Conservation (phyloP, 2,797 vertebrate species). For the Pteronotus mesoamericanus region DNA sequence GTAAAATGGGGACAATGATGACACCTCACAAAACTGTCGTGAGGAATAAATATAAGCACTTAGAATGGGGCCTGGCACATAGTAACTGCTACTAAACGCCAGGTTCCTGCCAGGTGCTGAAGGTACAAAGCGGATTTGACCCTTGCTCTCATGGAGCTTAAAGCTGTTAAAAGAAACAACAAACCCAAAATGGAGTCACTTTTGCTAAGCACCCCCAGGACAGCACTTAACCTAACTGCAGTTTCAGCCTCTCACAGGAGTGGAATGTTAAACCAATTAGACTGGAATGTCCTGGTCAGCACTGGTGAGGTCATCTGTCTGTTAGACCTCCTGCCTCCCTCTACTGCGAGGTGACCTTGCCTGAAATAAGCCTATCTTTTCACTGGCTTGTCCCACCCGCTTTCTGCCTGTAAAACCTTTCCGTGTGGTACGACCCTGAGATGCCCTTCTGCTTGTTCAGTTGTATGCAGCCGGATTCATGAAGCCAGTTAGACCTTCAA, state of each 20-base stretch:
- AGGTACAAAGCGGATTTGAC: neutral
- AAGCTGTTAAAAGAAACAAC: neutral
- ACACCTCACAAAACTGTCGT: neutral
- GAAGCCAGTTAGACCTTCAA: neutral
- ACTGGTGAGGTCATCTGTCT: neutral
- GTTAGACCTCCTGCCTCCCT: neutral
- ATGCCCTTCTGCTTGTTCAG: neutral
- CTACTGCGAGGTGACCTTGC: neutral
- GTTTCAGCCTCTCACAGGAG: too few species aligned
- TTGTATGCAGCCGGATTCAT: neutral
- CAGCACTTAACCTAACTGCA: too few species aligned
- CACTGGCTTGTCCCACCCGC: neutral
- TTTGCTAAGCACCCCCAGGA: neutral
- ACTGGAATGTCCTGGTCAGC: neutral
- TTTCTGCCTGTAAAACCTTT: neutral
- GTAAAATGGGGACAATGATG: neutral
- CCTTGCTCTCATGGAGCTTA: neutral
- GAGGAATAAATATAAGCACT: neutral
- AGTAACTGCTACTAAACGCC: neutral
- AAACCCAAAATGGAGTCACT: neutral
- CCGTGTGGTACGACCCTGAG: neutral
- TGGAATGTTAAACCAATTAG: neutral
- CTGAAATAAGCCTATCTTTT: neutral
- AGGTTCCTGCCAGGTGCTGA: neutral
- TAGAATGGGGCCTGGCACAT: neutral